A percentile compares a stretch with the other conserved stretches of the same genome.
Conservation (phyloP, 1,140 invertebrate genomes). For the Muscidifurax raptorellus region DNA sequence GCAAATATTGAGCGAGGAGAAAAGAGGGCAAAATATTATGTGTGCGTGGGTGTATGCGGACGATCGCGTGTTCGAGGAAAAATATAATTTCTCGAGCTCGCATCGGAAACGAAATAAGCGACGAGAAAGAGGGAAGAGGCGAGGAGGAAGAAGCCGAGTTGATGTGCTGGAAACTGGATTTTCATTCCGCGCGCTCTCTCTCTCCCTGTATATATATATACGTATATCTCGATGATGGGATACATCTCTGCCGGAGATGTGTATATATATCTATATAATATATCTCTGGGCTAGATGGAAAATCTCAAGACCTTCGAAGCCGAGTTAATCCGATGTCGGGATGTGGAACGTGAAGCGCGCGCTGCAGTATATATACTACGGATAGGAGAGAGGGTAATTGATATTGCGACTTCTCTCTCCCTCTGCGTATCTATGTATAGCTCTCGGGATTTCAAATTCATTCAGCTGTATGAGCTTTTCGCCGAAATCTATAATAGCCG, state of each 20-base stretch:
- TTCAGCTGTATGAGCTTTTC: conserved; percentile 37
- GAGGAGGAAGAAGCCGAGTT: not conserved
- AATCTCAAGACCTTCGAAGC: conserved; percentile 50
- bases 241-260: not conserved
- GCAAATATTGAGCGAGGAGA: not conserved
- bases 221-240: conserved; percentile 29
- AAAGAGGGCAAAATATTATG: conserved; percentile 20
- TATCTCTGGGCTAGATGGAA: conserved; percentile 34
- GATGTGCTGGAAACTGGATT: conserved; percentile 48
- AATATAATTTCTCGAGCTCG: conserved; percentile 38
- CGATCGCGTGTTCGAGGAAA: conserved; percentile 9
- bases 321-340: conserved; percentile 50
- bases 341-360: conserved; percentile 33
- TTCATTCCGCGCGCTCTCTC: conserved; percentile 45
- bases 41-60: too few species aligned
- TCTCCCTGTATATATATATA: conserved; percentile 9
- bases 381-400: conserved; percentile 40
- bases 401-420: conserved; percentile 44
- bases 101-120: conserved; percentile 17
- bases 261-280: not conserved
- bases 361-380: too few species aligned
- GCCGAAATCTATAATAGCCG: conserved; percentile 39
- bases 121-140: not conserved
- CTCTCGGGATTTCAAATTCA: conserved; percentile 46
- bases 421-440: not conserved